A percentile compares a stretch with the other conserved stretches of the same genome.
Conservation (phyloP, 2,797 vertebrate genomes). For the Lacerta viridis region DNA sequence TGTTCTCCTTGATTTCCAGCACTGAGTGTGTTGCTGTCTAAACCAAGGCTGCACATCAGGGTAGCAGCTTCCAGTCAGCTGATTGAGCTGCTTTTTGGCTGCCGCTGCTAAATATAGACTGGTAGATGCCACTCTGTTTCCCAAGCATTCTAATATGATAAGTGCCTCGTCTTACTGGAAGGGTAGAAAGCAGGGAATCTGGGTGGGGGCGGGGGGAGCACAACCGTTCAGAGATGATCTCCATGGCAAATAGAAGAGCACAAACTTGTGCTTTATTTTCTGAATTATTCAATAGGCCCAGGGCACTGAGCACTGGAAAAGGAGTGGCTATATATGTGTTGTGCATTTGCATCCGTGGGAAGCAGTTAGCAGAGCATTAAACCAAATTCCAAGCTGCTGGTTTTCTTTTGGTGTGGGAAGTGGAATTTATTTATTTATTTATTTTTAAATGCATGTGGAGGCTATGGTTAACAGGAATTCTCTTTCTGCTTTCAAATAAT, state of each 20-base stretch:
- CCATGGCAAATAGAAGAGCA: slow-evolving; percentile 29
- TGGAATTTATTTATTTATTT: no score
- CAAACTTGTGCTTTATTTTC: background rate
- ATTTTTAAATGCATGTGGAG: background rate
- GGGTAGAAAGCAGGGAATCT: slow-evolving; percentile 2
- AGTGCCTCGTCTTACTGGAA: slow-evolving; percentile 29
- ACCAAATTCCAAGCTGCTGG: background rate
- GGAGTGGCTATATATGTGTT: background rate
- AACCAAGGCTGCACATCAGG: slow-evolving; percentile 56
- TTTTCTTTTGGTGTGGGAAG: background rate
- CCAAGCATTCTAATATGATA: slow-evolving; percentile 31
- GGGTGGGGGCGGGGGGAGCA: background rate
- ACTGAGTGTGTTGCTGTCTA: slow-evolving; percentile 54
- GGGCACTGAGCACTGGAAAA: slow-evolving; percentile 12
- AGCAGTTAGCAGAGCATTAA: rapidly evolving
- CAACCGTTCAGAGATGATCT: background rate
- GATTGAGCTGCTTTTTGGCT: slow-evolving; percentile 71
- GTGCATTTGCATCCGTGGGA: background rate
- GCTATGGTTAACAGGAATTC: background rate
- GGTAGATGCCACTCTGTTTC: slow-evolving; percentile 65
- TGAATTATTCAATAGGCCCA: slow-evolving; percentile 9
- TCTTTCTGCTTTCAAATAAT: background rate
- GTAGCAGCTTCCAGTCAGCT: slow-evolving; percentile 75
- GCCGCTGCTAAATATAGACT: slow-evolving; percentile 74
- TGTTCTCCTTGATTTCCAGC: slow-evolving; percentile 23